These are phyloP conservation scores for Ophraella communa DNA, from an alignment of 2,888 invertebrate species.

Conservation along the genomic window DNA sequence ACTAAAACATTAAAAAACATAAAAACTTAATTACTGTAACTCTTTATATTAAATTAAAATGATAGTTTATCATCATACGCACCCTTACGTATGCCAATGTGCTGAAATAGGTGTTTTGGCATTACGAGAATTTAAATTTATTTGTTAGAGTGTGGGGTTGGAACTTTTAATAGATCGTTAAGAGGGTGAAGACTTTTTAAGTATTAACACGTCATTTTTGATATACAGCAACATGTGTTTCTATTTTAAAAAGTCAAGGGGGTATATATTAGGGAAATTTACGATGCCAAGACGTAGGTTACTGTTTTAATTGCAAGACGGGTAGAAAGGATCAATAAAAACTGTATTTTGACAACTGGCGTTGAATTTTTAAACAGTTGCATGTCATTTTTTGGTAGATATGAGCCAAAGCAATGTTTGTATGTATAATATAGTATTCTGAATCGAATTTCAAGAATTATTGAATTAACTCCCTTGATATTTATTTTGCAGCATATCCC, in stretches of 20 bases:
- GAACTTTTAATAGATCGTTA: constrained; percentile 26
- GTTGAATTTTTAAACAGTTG: no score
- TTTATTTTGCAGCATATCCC: constrained; percentile 31
- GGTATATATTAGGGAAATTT: constrained; percentile 23
- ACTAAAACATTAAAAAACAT: neutral
- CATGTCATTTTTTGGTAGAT: no score
- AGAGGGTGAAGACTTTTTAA: constrained; percentile 29
- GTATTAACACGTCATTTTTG: constrained; percentile 39
- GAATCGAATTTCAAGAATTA: constrained; percentile 37
- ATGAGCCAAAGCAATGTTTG: constrained; percentile 19
- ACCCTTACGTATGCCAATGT: constrained; percentile 25
- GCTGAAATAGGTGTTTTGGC: constrained; percentile 25
- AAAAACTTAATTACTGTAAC: no score
- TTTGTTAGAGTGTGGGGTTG: constrained; percentile 22
- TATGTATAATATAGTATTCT: constrained; percentile 18
- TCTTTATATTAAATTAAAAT: no score
- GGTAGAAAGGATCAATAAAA: neutral
- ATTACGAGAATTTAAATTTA: constrained; percentile 27
- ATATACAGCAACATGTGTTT: constrained; percentile 36
- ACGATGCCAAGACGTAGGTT: neutral
- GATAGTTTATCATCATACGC: no score
- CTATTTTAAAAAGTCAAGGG: constrained; percentile 26
- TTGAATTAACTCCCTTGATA: constrained; percentile 33
- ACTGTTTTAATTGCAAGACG: neutral
- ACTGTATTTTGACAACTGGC: neutral